Evolutionary conservation across 2,797 vertebrate genomes (phyloP).

Genomic region (Gymnothorax javanicus): DNA sequence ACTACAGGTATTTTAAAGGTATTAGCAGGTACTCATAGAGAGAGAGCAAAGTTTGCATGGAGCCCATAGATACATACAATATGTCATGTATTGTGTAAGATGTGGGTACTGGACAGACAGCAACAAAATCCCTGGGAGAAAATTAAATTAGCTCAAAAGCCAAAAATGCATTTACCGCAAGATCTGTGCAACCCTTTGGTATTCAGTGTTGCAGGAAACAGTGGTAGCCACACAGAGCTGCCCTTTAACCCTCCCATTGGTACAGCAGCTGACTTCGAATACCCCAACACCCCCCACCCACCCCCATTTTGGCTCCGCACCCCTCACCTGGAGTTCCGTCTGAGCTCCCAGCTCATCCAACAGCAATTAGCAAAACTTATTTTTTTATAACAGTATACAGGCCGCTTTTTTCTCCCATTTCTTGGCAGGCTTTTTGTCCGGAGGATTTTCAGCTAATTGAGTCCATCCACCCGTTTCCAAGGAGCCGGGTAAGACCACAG

Average conservation of each 20-base stretch:
- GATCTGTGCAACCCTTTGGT: too few relatives aligned
- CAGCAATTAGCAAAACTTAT: slow-evolving; percentile 39
- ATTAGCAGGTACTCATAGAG: too few relatives aligned
- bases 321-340: not conserved
- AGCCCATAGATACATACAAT: too few relatives aligned
- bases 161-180: too few relatives aligned
- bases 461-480: slow-evolving; percentile 39
- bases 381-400: slow-evolving; percentile 43
- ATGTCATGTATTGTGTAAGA: too few relatives aligned
- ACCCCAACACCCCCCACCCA: not conserved
- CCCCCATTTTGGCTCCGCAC: not conserved
- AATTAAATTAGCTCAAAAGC: too few relatives aligned
- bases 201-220: not conserved
- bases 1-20: too few relatives aligned
- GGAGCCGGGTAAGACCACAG: slow-evolving; percentile 38
- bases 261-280: not conserved
- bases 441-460: slow-evolving; percentile 30
- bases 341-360: slow-evolving; percentile 7
- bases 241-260: not conserved
- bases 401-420: slow-evolving; percentile 29
- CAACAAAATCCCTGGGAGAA: too few relatives aligned
- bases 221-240: slow-evolving; percentile 17
- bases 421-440: slow-evolving; percentile 28
- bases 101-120: too few relatives aligned
- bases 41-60: too few relatives aligned